Evolutionary conservation across 2,797 vertebrate species (phyloP).

Genomic region (Xiphorhynchus erythropygius): DNA sequence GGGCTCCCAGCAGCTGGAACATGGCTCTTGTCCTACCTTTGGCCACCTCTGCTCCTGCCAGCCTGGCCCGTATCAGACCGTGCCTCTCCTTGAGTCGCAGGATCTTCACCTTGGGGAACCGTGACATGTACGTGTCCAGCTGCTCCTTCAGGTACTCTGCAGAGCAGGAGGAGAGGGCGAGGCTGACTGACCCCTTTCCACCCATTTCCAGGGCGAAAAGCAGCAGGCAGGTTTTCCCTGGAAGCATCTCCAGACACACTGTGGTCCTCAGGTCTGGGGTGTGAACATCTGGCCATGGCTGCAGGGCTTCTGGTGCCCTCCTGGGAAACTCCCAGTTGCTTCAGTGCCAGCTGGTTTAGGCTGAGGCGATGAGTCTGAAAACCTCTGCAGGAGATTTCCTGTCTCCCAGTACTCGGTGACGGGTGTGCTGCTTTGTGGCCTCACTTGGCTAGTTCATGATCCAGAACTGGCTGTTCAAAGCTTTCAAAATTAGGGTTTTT

Average conservation of each 20-base stretch:
- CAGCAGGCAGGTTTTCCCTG: fast-evolving
- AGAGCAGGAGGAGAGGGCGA: neutral
- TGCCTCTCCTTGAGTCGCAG: conserved; percentile 90
- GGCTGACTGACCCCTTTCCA: fast-evolving
- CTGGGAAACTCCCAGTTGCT: fast-evolving
- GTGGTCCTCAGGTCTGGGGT: fast-evolving
- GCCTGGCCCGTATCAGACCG: conserved; percentile 92
- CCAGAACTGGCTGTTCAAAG: neutral
- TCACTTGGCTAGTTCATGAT: neutral
- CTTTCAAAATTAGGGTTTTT: neutral
- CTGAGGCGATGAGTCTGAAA: neutral
- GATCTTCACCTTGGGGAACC: conserved; percentile 90
- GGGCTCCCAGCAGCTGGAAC: too few relatives aligned
- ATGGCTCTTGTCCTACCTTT: conserved; percentile 77
- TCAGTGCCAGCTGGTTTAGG: neutral
- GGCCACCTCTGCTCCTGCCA: conserved; percentile 87
- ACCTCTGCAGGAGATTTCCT: neutral
- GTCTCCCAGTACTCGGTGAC: fast-evolving
- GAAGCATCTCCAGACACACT: neutral
- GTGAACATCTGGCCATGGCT: neutral
- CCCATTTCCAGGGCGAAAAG: neutral
- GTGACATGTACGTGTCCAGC: conserved; percentile 88
- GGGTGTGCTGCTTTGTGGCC: neutral
- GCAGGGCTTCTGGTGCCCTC: neutral
- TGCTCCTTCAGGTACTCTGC: conserved; percentile 87